Conservation (phyloP, 2,113 vertebrate species). For the Notarius quadriscutis region DNA sequence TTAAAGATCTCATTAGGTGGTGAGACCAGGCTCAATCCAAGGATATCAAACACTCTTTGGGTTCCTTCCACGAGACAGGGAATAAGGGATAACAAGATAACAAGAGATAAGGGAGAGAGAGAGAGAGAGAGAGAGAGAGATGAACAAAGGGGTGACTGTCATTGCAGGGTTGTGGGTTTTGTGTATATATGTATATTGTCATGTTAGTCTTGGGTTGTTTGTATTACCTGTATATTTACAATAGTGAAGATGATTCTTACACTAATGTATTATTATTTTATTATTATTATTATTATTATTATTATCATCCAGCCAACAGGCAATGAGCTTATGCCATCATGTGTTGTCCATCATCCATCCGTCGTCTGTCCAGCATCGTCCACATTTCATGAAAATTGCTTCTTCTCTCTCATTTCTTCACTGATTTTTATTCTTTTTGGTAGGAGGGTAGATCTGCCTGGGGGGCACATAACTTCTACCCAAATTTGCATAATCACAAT, state of each 20-base stretch:
- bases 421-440: too few species aligned
- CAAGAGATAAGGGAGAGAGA: background rate
- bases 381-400: too few species aligned
- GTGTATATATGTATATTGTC: background rate
- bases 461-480: too few species aligned
- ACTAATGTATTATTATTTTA: background rate
- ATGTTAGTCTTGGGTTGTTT: background rate
- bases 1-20: conserved; percentile 11
- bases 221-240: background rate
- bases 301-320: too few species aligned
- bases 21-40: background rate
- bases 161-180: background rate
- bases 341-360: too few species aligned
- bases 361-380: too few species aligned
- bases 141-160: background rate
- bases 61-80: background rate
- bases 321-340: too few species aligned
- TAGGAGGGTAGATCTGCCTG: too few species aligned
- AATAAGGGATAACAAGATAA: too few species aligned
- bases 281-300: background rate
- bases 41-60: conserved; percentile 8
- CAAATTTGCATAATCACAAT: too few species aligned
- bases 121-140: background rate
- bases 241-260: background rate
- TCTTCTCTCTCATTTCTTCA: too few species aligned